Evolutionary conservation across 2,113 vertebrate genomes (phyloP), one percentile per base, ranked within the genome.

Genomic region (Abramis brama): DNA sequence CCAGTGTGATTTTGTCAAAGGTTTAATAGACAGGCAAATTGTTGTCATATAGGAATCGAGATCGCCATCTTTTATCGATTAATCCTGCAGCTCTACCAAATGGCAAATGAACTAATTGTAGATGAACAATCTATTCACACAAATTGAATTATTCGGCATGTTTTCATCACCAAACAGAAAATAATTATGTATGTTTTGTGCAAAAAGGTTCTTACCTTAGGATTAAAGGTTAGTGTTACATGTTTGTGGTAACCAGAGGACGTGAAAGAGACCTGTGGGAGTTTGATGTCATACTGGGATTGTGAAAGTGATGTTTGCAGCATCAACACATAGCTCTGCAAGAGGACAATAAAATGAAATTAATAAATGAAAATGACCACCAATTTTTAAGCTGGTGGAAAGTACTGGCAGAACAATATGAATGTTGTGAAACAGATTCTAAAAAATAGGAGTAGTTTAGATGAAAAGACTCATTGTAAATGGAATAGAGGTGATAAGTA

Each of bases 161-260:
- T 21, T 71, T 21, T 39, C 30, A 36, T 9, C 30, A 36, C 2
- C 17, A 0, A 9, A 23, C 19, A 39, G 1, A 39, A 39, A 21
- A 36, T 36, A 23, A 9, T 8, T n/a, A n/a, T 25, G 3, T 59
- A 8, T 19, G 6, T 36, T 68, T 33, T 36, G 27, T 21, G 33
- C 5, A 9, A 70, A 9, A 71, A 43, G 36, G 55, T 62, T 70
- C 96, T 97, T 91, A 99, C 98, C 45, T 94, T 95, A 85, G 98
- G 98, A 87, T 93, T 98, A 89, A 99, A 99, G 74, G 96, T 90
- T 91, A 99, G 89, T 0, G 97, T 98, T 91, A 99, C 74, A 74
- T 99, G 98, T 66, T 99, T 99, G 85, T 98, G 96, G 94, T 98
- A 98, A 55, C 97, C 97, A 1, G 90, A 89, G 17, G 98, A 95